Evolutionary conservation across 2,797 vertebrate genomes (phyloP).

Genomic region (Eurystomus glaucurus): DNA sequence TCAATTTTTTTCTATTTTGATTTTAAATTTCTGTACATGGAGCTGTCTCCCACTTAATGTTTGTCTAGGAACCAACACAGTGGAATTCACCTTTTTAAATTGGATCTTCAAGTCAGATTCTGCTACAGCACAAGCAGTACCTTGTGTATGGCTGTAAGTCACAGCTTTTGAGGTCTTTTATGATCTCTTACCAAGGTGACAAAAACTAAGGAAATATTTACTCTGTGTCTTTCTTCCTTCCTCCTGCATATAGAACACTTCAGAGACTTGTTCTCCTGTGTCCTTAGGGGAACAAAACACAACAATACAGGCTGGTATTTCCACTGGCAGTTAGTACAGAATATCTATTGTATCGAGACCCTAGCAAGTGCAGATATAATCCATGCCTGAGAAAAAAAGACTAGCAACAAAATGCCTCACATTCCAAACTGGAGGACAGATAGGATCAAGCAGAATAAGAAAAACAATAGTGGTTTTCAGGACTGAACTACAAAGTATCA

Average conservation of each 20-base stretch:
- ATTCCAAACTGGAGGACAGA: neutral
- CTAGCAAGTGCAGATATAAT: neutral
- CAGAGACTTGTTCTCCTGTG: neutral
- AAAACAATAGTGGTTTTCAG: neutral
- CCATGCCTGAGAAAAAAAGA: neutral
- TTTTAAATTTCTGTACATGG: neutral
- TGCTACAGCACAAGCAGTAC: neutral
- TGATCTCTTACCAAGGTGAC: neutral
- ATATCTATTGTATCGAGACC: neutral
- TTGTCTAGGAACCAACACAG: neutral
- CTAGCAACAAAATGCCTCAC: neutral
- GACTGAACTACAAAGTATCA: neutral
- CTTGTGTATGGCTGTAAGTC: neutral
- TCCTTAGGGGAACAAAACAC: neutral
- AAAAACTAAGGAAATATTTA: neutral
- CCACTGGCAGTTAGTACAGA: neutral
- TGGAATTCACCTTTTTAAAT: neutral
- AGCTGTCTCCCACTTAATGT: neutral
- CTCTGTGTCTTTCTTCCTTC: neutral
- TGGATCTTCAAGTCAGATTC: neutral
- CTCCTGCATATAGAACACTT: neutral
- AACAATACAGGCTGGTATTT: neutral
- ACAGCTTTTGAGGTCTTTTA: neutral
- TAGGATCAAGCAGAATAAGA: neutral
- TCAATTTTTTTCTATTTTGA: neutral